phyloP scores from a whole-genome alignment of 2,113 vertebrate species.

The Collichthys lucidus region DNA sequence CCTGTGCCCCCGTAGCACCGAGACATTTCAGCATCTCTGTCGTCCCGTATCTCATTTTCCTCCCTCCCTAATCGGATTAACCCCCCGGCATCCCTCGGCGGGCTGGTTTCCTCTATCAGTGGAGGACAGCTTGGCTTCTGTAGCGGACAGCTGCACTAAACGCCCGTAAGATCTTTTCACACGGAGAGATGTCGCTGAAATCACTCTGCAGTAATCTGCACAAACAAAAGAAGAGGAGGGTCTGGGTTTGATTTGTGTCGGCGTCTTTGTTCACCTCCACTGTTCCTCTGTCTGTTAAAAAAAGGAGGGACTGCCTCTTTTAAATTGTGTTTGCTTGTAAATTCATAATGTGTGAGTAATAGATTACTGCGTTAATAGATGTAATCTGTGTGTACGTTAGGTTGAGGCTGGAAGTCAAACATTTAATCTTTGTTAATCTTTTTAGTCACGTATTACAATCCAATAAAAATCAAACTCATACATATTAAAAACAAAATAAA shows the following conservation, averaged over 20 bases:
- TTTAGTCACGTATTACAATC: too few relatives aligned
- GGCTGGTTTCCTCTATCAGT: constrained; percentile 48
- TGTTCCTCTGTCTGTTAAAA: constrained; percentile 43
- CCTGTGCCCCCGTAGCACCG: background rate
- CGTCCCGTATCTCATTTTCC: constrained; percentile 62
- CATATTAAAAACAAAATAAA: background rate
- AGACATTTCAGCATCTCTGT: constrained; percentile 50
- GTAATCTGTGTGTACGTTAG: background rate
- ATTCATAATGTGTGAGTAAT: constrained; percentile 33
- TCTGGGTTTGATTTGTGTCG: constrained; percentile 52
- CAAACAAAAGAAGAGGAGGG: constrained; percentile 47
- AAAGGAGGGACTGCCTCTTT: background rate
- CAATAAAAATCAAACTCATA: background rate
- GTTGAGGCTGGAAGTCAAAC: background rate
- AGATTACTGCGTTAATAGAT: background rate
- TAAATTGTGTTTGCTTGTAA: constrained; percentile 35
- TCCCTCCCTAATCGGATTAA: constrained; percentile 72
- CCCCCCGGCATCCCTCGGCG: constrained; percentile 12
- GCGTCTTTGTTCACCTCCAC: constrained; percentile 37
- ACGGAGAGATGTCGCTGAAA: constrained; percentile 13
- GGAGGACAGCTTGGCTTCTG: constrained; percentile 54
- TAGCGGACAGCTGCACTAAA: constrained; percentile 47
- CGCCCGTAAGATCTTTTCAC: constrained; percentile 50
- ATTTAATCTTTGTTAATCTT: background rate
- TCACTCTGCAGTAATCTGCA: constrained; percentile 40